These are phyloP conservation scores for Epinotia brunnichana DNA, from an alignment of 2,888 invertebrate species.

Conservation along the genomic window DNA sequence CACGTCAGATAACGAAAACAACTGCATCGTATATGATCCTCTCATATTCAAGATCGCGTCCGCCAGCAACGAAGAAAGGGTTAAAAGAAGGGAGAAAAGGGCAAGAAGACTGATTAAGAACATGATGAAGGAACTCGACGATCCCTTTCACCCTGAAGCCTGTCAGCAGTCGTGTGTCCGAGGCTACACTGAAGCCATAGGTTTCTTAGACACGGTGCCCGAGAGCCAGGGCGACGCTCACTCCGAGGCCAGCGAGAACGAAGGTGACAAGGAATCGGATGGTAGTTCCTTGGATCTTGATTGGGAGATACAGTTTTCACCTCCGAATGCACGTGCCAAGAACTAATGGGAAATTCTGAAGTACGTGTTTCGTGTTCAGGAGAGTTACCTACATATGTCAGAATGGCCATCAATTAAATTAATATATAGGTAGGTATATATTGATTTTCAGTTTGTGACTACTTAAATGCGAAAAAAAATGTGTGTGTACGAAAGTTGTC, in stretches of 20 bases:
- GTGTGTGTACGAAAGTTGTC: background rate
- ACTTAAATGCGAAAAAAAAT: background rate
- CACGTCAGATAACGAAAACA: constrained; percentile 50
- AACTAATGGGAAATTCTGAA: background rate
- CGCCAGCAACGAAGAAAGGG: constrained; percentile 59
- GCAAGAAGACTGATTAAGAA: constrained; percentile 55
- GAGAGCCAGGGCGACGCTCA: constrained; percentile 48
- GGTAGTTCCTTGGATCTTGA: constrained; percentile 68
- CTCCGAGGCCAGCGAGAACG: constrained; percentile 46
- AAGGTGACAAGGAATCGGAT: constrained; percentile 59
- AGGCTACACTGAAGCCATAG: constrained; percentile 64
- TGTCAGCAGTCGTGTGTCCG: constrained; percentile 65
- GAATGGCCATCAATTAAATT: background rate
- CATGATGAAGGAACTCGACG: constrained; percentile 58
- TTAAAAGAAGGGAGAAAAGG: constrained; percentile 55
- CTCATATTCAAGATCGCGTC: constrained; percentile 66
- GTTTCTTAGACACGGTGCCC: constrained; percentile 54
- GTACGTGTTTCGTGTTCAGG: background rate
- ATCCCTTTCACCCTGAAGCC: constrained; percentile 62
- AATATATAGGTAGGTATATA: no score
- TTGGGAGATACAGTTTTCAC: constrained; percentile 76
- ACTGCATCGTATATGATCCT: constrained; percentile 56
- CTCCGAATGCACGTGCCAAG: constrained; percentile 55
- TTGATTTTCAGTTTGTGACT: no score
- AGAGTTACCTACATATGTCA: background rate